phyloP scores from a whole-genome alignment of 35 echinoderm and acorn worm species.

The Hemicentrotus pulcherrimus region DNA sequence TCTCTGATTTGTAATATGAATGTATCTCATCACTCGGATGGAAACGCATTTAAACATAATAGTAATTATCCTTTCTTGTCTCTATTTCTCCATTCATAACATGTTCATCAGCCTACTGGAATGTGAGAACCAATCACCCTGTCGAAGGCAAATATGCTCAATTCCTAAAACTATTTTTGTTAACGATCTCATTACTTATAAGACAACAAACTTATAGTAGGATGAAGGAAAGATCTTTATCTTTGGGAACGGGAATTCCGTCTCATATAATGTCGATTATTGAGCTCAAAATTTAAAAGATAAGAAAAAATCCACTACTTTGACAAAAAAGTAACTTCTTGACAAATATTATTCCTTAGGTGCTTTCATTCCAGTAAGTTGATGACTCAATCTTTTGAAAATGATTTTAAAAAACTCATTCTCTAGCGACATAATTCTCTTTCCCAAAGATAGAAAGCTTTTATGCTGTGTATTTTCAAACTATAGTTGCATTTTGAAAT shows the following conservation, averaged over 20 bases:
- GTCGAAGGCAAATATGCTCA: conserved; percentile 45
- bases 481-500: not conserved
- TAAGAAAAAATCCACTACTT: not conserved
- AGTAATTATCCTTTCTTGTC: conserved; percentile 23
- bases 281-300: conserved; percentile 5
- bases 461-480: not conserved
- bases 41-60: not conserved
- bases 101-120: conserved; percentile 50
- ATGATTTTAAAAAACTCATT: not conserved
- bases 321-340: not conserved
- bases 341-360: not conserved
- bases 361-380: conserved; percentile 43
- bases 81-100: conserved; percentile 3
- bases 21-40: too few relatives aligned
- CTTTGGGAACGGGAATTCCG: conserved; percentile 46
- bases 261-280: not conserved
- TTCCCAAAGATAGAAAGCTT: conserved; percentile 41
- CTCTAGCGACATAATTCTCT: conserved; percentile 26
- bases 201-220: not conserved
- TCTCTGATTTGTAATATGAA: too few relatives aligned
- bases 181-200: not conserved
- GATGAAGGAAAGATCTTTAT: not conserved
- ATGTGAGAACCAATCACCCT: conserved; percentile 53
- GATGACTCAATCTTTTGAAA: not conserved
- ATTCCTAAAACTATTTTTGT: not conserved